A percentile compares a stretch with the other conserved stretches of the same genome.
Evolutionary conservation across 2,888 invertebrate genomes (phyloP).

Genomic region (Euspilapteryx auroguttella): DNA sequence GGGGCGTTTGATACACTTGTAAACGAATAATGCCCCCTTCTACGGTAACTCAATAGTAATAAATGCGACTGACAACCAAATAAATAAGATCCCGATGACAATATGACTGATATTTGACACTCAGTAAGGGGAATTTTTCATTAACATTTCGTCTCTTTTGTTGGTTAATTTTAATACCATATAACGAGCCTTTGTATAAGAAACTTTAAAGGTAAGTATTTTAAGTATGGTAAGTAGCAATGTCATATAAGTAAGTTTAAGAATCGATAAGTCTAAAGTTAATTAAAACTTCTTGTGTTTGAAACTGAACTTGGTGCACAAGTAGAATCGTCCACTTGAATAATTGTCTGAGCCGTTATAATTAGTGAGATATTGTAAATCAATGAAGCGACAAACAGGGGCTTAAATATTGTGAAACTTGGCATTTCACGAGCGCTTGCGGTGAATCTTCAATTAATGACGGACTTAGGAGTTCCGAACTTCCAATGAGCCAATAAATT

Average conservation of each 20-base stretch:
- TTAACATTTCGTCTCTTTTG: too few relatives aligned
- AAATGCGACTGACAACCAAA: not conserved
- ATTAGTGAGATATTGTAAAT: conserved; percentile 13
- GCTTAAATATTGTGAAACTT: conserved; percentile 32
- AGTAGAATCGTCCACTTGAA: conserved; percentile 3
- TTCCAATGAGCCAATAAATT: conserved; percentile 32
- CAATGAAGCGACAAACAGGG: conserved; percentile 31
- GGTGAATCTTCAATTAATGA: conserved; percentile 33
- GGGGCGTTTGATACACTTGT: conserved; percentile 57
- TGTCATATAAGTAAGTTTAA: too few relatives aligned
- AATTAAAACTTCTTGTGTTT: too few relatives aligned
- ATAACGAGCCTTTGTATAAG: too few relatives aligned
- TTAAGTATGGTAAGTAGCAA: too few relatives aligned
- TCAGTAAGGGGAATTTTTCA: not conserved
- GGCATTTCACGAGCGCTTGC: conserved; percentile 15
- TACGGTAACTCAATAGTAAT: not conserved
- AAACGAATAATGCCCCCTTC: conserved; percentile 43
- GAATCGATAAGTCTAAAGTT: too few relatives aligned
- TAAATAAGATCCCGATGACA: not conserved
- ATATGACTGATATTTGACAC: not conserved
- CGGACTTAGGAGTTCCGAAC: conserved; percentile 30
- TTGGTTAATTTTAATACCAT: too few relatives aligned
- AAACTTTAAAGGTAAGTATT: too few relatives aligned
- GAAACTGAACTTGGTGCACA: too few relatives aligned
- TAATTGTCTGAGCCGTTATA: not conserved